These are phyloP conservation scores for Kryphioiulus occultus DNA, from an alignment of 2,888 invertebrate genomes.

Conservation along the genomic window DNA sequence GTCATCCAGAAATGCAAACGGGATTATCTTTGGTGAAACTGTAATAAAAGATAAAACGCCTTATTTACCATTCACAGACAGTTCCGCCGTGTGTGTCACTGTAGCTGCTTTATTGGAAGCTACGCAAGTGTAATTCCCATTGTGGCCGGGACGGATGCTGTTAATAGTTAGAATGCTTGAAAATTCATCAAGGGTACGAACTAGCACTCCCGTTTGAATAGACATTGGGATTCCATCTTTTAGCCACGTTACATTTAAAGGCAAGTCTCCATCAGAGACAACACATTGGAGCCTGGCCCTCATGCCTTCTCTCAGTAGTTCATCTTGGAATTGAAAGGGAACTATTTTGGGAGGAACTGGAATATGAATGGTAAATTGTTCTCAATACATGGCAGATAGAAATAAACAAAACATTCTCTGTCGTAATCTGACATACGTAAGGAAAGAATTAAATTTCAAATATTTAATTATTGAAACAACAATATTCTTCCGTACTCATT, in stretches of 20 bases:
- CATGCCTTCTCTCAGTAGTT: slow-evolving; percentile 51
- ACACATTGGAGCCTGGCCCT: slow-evolving; percentile 51
- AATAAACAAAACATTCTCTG: too few relatives aligned
- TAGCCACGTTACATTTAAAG: slow-evolving; percentile 61
- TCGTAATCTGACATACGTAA: too few relatives aligned
- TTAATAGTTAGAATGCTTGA: slow-evolving; percentile 52
- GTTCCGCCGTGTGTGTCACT: slow-evolving; percentile 48
- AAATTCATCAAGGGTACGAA: slow-evolving; percentile 55
- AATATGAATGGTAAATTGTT: slow-evolving; percentile 42
- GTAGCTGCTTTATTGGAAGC: slow-evolving; percentile 51
- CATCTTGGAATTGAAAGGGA: slow-evolving; percentile 51
- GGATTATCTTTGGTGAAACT: slow-evolving; percentile 76
- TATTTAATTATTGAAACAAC: not conserved
- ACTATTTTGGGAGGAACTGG: slow-evolving; percentile 52
- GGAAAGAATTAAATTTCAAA: not conserved
- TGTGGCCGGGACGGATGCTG: slow-evolving; percentile 50
- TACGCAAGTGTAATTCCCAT: slow-evolving; percentile 51
- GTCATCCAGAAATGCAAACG: slow-evolving; percentile 71
- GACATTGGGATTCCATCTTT: slow-evolving; percentile 60
- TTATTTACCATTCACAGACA: slow-evolving; percentile 52
- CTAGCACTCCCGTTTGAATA: slow-evolving; percentile 54
- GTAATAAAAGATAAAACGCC: slow-evolving; percentile 56
- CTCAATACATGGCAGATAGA: not conserved
- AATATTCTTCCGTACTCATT: not conserved
- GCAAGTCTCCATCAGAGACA: slow-evolving; percentile 58